Base-by-base conservation (phyloP, 2,797 vertebrate species). In the Anguilla megastoma region DNA sequence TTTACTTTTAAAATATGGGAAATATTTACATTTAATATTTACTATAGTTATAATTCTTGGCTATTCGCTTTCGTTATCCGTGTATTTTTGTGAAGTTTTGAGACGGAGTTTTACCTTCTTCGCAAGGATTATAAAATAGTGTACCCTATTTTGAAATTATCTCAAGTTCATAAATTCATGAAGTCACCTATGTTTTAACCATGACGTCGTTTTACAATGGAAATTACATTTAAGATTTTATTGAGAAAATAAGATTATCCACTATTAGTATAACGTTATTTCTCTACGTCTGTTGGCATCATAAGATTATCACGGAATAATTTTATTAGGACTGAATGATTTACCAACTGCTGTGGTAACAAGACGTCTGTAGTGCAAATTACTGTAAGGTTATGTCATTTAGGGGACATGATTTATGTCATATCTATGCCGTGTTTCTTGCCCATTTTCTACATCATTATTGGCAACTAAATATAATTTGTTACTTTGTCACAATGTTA, bases 381-480 rank as follows among this genome's bases (percentile, higher is more conserved):
- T 95, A 94, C 90, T 90, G 60, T 24, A 88, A 87, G 90, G 90
- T 90, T 89, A 91, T 91, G 90, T 87, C 89, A 90, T 90, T 90
- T 90, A 90, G 88, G 88, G 86, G 45, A n/a, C 58, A 85, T 60
- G 71, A 88, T 84, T 86, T 88, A 76, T 88, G 86, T 79, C 87
- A 86, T 89, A 88, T 89, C 89, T 89, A 86, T 52, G 52, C 50
- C 21, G n/a, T 58, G 52, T 30, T 82, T 54, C 9, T 84, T 84
- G 30, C 18, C 52, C 83, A 84, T 84, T 84, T n/a, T 84, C 50
- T 33, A 84, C 52, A 84, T 58, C 33, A 50, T 82, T 50, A 82
- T 84, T 54, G 27, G 27, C 50, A 84, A 84, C 50, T 82, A 50
- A n/a, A n/a, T 82, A 82, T n/a, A n/a, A 27, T 84, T 84, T 56